A percentile compares a stretch with the other conserved stretches of the same genome.
phyloP scores from a whole-genome alignment of 2,888 invertebrate species.

The Andrena marginata region DNA sequence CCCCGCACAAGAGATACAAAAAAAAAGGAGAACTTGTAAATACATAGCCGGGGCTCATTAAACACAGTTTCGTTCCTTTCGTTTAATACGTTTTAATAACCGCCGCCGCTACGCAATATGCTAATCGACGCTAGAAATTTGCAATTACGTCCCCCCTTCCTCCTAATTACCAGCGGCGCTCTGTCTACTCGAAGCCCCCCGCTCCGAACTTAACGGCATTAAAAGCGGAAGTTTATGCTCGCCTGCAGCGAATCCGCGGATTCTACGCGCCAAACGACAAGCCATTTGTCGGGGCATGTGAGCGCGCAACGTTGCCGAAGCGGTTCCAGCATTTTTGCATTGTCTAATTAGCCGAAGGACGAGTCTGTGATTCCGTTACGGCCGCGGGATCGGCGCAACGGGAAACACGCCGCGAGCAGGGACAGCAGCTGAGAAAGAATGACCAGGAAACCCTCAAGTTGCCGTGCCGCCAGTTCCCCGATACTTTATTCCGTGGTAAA shows the following conservation, averaged over 20 bases:
- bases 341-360: background rate
- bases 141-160: conserved; percentile 44
- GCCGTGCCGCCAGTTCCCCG: conserved; percentile 11
- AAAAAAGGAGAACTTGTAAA: conserved; percentile 33
- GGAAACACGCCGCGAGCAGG: background rate
- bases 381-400: background rate
- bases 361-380: background rate
- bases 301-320: background rate
- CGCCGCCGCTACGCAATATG: conserved; percentile 36
- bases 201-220: conserved; percentile 25
- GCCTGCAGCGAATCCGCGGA: background rate
- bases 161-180: conserved; percentile 38
- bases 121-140: conserved; percentile 56
- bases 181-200: background rate
- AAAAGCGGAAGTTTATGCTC: conserved; percentile 25
- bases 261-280: background rate
- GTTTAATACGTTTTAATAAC: conserved; percentile 53
- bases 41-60: conserved; percentile 34
- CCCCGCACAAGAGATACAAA: conserved; percentile 1
- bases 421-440: background rate
- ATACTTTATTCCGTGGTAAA: conserved; percentile 70
- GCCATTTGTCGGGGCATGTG: background rate
- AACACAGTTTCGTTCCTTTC: conserved; percentile 45
- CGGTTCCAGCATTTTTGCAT: background rate
- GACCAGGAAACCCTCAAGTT: conserved; percentile 7